Evolutionary conservation across 53 echinoderm and acorn worm genomes (phyloP), one percentile per base, ranked within the genome.

Genomic region (Holothuria scabra): DNA sequence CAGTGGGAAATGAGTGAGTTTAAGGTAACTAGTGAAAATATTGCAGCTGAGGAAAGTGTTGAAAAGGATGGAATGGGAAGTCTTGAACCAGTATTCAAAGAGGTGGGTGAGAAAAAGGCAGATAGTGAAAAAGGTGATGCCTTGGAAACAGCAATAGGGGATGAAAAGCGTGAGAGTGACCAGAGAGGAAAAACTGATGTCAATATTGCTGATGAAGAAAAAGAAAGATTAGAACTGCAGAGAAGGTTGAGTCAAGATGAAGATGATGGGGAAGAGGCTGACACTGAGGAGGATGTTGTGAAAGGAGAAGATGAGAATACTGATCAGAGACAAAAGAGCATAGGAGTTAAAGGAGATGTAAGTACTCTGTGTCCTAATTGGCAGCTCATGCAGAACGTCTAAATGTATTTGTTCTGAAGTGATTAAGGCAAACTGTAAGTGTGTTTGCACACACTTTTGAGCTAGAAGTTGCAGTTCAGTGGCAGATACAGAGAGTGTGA

Each of bases 231-330:
- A 12, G 22, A 11, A 4, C 46, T 29, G 46, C 55, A 48, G 28
- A 38, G 5, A 21, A 28, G 57, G 23, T 28, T 64, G 22, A 44
- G 52, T 49, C 32, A 25, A 37, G 65, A 52, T 16, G 52, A 52
- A 0, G 52, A 37, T 82, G 87, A 87, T 21, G 60, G 49, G 29
- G 62, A 28, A 80, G 66, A 63, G 57, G 83, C 66, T 46, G 83
- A 69, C 61, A 49, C 81, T 12, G 79, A 64, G 35, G 80, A 80
- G 28, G 60, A 80, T 2, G 60, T 28, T 30, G 37, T 37, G 55
- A 56, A 4, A 28, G 31, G 4, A 31, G 65, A 65, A 22, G n/a
- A 31, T 12, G 12, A 14, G 7, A 28, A 3, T 2, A 16, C 23
- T 20, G 28, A 65, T 29, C 28, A 65, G 65, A 31, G 28, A 65